phyloP scores from a whole-genome alignment of 2,113 vertebrate genomes.

The Columba janthina region DNA sequence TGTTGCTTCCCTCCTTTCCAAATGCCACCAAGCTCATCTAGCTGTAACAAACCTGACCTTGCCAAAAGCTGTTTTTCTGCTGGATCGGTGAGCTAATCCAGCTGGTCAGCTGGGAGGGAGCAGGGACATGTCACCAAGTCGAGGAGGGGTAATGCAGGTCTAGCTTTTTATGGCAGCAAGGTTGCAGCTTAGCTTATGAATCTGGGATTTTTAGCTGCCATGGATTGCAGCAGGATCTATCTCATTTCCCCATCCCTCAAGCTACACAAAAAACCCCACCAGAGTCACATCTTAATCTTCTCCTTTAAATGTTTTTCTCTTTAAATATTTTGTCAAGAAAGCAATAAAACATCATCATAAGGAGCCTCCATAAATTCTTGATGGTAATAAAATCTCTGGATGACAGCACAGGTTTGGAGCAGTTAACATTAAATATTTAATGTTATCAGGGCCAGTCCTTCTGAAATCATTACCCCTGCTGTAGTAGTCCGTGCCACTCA shows the following conservation, averaged over 20 bases:
- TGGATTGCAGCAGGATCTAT: neutral
- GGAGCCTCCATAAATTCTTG: neutral
- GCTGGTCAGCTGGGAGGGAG: neutral
- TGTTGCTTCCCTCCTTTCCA: neutral
- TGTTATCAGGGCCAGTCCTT: neutral
- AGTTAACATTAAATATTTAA: conserved; percentile 28
- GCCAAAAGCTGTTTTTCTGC: neutral
- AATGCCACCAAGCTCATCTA: fast-evolving
- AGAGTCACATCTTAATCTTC: neutral
- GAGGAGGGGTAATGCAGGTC: neutral
- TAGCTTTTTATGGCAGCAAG: neutral
- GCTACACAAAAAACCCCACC: neutral
- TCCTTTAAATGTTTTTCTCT: conserved; percentile 47
- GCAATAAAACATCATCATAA: conserved; percentile 8
- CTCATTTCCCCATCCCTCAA: neutral
- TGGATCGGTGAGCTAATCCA: neutral
- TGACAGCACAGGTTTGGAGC: neutral
- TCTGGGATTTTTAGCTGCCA: neutral
- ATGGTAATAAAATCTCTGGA: conserved; percentile 29
- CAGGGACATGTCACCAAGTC: neutral
- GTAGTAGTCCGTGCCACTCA: fast-evolving
- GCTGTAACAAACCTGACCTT: neutral
- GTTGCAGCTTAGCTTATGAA: neutral
- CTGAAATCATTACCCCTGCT: neutral
- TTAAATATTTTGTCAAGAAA: conserved; percentile 38